These are phyloP conservation scores for Daubentonia madagascariensis DNA, from an alignment of 2,113 vertebrate species.

Conservation along the genomic window DNA sequence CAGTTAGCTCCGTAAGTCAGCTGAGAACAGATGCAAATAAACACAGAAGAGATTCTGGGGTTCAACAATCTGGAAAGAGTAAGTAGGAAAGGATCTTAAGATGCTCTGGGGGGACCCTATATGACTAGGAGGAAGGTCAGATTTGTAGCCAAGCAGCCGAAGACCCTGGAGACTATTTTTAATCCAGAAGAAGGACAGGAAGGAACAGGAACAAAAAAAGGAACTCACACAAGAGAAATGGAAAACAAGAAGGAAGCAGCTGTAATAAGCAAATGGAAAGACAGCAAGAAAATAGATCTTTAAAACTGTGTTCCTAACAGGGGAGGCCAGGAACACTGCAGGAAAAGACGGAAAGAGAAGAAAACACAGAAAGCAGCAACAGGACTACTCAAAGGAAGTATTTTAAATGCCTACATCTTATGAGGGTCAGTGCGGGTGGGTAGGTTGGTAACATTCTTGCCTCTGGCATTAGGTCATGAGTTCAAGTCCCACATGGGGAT, in stretches of 20 bases:
- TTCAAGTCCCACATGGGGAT: slow-evolving; percentile 29
- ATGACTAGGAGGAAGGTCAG: slow-evolving; percentile 58
- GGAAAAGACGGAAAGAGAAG: slow-evolving; percentile 14
- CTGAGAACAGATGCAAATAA: neutral
- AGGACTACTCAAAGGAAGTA: slow-evolving; percentile 52
- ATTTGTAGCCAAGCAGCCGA: slow-evolving; percentile 47
- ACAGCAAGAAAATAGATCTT: slow-evolving; percentile 30
- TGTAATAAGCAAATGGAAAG: slow-evolving; percentile 52
- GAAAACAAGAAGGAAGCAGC: slow-evolving; percentile 69
- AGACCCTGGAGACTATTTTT: slow-evolving; percentile 58
- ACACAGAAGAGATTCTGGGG: neutral
- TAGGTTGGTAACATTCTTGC: slow-evolving; percentile 30
- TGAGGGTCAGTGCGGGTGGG: neutral
- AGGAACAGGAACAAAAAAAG: slow-evolving; percentile 73
- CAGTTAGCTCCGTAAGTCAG: neutral
- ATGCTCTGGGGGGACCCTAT: neutral
- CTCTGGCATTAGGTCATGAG: slow-evolving; percentile 23
- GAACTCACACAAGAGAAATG: slow-evolving; percentile 55
- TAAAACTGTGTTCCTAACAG: slow-evolving; percentile 34
- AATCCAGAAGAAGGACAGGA: slow-evolving; percentile 65
- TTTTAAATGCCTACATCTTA: slow-evolving; percentile 57
- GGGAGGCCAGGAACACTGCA: neutral
- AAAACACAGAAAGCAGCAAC: slow-evolving; percentile 45
- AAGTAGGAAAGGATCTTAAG: neutral
- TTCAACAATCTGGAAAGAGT: neutral